These are phyloP conservation scores for Myanophis thanlyinensis DNA, from an alignment of 2,113 vertebrate species.

Conservation along the genomic window DNA sequence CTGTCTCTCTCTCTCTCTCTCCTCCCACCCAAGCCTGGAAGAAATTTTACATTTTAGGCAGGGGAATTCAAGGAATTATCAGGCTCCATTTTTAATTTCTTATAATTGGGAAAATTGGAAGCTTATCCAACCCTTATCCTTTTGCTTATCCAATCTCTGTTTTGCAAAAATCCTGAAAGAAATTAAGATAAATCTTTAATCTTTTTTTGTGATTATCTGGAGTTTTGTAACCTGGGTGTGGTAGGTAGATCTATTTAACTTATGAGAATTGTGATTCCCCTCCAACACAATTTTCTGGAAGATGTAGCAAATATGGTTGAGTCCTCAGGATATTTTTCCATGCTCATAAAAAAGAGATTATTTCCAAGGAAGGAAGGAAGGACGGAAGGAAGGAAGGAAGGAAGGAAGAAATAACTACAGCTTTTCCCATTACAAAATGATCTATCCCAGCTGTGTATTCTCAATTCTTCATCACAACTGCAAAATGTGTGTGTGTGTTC, in stretches of 20 bases:
- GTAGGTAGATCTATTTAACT: background rate
- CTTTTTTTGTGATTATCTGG: background rate
- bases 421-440: background rate
- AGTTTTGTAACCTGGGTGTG: background rate
- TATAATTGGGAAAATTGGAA: background rate
- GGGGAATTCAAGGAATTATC: slow-evolving; percentile 14
- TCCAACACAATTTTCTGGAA: background rate
- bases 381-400: background rate
- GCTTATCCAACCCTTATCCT: no score
- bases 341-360: background rate
- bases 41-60: slow-evolving; percentile 5
- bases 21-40: no score
- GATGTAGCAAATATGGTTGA: background rate
- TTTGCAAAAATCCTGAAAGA: background rate
- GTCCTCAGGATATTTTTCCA: background rate
- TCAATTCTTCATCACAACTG: background rate
- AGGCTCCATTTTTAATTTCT: background rate
- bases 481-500: background rate
- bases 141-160: background rate
- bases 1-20: no score
- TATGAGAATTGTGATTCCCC: background rate
- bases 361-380: background rate
- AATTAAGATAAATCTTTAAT: background rate
- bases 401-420: background rate
- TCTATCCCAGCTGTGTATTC: background rate